Conservation (phyloP, 2,113 vertebrate genomes). For the Pachycephala philippinensis region DNA sequence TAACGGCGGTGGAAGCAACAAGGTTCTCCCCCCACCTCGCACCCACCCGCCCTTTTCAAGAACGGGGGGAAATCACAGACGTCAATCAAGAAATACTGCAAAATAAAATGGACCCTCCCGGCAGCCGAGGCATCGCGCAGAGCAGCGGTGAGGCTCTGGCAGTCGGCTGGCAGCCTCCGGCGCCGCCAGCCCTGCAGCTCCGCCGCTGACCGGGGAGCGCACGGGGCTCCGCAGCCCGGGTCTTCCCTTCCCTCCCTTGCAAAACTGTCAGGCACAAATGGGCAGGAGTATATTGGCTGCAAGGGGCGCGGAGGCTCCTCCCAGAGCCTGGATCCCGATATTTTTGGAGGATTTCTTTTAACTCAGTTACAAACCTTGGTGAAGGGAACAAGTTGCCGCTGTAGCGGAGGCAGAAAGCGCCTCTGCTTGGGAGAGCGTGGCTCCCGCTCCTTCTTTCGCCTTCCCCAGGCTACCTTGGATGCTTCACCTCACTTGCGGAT, state of each 20-base stretch:
- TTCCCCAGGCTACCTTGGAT: background rate
- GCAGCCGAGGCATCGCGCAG: background rate
- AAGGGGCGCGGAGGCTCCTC: conserved; percentile 73
- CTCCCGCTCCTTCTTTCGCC: background rate
- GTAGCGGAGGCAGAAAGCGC: background rate
- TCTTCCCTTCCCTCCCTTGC: background rate
- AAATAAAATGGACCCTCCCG: conserved; percentile 69
- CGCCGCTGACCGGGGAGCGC: conserved; percentile 31
- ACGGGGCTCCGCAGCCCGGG: background rate
- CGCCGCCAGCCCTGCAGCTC: background rate
- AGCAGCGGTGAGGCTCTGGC: background rate
- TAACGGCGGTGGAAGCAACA: conserved; percentile 52
- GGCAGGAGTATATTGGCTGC: conserved; percentile 72
- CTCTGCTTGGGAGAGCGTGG: background rate
- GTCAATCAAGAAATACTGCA: conserved; percentile 65
- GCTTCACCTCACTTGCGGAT: background rate
- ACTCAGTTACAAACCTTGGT: conserved; percentile 62
- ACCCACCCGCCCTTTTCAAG: background rate
- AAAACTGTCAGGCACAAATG: conserved; percentile 63
- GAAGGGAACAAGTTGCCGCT: conserved; percentile 59
- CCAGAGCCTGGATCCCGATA: conserved; percentile 72
- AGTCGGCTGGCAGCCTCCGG: background rate
- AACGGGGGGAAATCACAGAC: background rate
- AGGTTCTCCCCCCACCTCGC: background rate
- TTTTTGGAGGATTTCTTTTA: conserved; percentile 76